Percentiles rank a stretch among this genome's conserved stretches.
These are phyloP conservation scores for Catharus bicknelli DNA, from an alignment of 2,113 vertebrate species.

Conservation along the genomic window DNA sequence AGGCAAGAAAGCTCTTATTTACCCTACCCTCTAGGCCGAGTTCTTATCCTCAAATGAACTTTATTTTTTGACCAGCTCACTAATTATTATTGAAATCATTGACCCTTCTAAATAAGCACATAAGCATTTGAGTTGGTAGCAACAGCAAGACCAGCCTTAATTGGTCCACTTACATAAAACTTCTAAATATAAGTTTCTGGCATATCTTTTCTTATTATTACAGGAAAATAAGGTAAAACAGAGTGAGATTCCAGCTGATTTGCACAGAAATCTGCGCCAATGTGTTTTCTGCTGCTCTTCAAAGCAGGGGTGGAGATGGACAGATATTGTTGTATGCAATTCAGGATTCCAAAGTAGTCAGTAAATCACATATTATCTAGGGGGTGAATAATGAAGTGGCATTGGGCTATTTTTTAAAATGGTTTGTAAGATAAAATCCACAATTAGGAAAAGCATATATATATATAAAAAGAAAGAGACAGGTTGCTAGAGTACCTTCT, in stretches of 20 bases:
- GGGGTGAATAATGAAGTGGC: constrained; percentile 50
- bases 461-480: neutral
- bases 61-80: constrained; percentile 72
- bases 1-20: constrained; percentile 20
- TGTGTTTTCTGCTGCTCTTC: constrained; percentile 58
- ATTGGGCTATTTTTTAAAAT: neutral
- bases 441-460: neutral
- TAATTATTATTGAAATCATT: constrained; percentile 73
- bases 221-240: constrained; percentile 63
- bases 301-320: neutral
- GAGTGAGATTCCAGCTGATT: constrained; percentile 48
- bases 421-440: neutral
- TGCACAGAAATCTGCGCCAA: constrained; percentile 41
- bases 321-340: constrained; percentile 5
- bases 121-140: constrained; percentile 62
- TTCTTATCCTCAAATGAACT: constrained; percentile 77
- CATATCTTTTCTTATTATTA: constrained; percentile 48
- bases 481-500: constrained; percentile 10
- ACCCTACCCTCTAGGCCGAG: constrained; percentile 3
- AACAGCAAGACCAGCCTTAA: constrained; percentile 68
- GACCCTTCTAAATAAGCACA: constrained; percentile 48
- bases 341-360: constrained; percentile 22
- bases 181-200: constrained; percentile 67
- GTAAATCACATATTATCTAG: constrained; percentile 48
- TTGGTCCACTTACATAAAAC: constrained; percentile 70